Evolutionary conservation across 64 coral and sea anemone genomes (phyloP).

Genomic region (Montipora cactus): DNA sequence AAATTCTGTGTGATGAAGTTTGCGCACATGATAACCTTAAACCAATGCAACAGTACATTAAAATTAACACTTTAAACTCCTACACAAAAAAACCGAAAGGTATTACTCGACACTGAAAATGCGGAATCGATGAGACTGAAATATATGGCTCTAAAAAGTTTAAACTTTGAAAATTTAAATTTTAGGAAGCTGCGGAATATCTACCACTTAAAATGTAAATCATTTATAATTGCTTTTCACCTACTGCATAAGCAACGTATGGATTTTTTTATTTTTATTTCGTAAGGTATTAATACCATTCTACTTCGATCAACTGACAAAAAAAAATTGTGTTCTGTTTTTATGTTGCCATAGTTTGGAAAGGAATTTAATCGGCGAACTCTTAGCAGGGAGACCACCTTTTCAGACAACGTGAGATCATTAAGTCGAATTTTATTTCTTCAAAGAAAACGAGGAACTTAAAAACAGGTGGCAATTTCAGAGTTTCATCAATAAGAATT

Average conservation of each 20-base stretch:
- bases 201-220: neutral
- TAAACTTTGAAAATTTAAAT: neutral
- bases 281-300: neutral
- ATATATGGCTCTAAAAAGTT: neutral
- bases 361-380: neutral
- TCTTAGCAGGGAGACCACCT: neutral
- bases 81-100: neutral
- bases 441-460: neutral
- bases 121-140: neutral
- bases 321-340: neutral
- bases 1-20: neutral
- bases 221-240: conserved; percentile 6
- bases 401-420: neutral
- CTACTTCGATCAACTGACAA: neutral
- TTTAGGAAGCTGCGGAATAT: neutral
- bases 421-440: neutral
- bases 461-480: conserved; percentile 23
- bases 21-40: neutral
- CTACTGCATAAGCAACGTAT: no score
- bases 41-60: neutral
- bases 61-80: neutral
- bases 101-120: neutral
- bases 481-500: neutral
- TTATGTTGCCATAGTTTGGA: neutral
- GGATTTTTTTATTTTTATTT: neutral